A percentile compares a stretch with the other conserved stretches of the same genome.
phyloP scores from a whole-genome alignment of 2,888 invertebrate genomes.

The Eupithecia subfuscata region DNA sequence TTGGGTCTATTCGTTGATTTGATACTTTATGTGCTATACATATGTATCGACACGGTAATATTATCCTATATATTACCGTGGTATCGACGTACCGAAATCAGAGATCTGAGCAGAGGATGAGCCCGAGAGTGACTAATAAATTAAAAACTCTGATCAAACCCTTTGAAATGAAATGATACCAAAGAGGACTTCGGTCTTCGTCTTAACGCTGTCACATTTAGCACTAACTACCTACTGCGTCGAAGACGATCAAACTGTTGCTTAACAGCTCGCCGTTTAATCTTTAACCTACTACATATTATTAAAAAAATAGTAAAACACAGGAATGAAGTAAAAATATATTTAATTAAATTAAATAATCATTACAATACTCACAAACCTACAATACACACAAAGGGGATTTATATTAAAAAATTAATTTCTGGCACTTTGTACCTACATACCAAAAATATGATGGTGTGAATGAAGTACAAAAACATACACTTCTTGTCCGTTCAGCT shows the following conservation, averaged over 20 bases:
- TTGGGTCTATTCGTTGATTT: too few relatives aligned
- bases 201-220: too few relatives aligned
- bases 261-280: background rate
- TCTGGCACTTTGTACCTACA: constrained; percentile 60
- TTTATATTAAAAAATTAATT: constrained; percentile 44
- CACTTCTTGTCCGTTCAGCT: background rate
- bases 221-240: background rate
- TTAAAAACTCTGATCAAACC: too few relatives aligned
- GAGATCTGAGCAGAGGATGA: too few relatives aligned
- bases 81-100: too few relatives aligned
- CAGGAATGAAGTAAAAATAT: constrained; percentile 68
- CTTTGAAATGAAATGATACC: too few relatives aligned
- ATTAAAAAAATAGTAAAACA: constrained; percentile 15
- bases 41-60: too few relatives aligned
- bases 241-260: background rate
- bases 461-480: background rate
- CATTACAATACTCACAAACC: constrained; percentile 62
- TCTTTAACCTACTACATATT: background rate
- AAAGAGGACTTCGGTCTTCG: too few relatives aligned
- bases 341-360: constrained; percentile 67
- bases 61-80: too few relatives aligned
- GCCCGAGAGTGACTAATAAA: too few relatives aligned
- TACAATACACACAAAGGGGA: constrained; percentile 53
- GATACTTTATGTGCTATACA: too few relatives aligned
- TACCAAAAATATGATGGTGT: background rate